Evolutionary conservation across 2,888 invertebrate species (phyloP), one percentile per base, ranked within the genome.

Genomic region (Diloba caeruleocephala): DNA sequence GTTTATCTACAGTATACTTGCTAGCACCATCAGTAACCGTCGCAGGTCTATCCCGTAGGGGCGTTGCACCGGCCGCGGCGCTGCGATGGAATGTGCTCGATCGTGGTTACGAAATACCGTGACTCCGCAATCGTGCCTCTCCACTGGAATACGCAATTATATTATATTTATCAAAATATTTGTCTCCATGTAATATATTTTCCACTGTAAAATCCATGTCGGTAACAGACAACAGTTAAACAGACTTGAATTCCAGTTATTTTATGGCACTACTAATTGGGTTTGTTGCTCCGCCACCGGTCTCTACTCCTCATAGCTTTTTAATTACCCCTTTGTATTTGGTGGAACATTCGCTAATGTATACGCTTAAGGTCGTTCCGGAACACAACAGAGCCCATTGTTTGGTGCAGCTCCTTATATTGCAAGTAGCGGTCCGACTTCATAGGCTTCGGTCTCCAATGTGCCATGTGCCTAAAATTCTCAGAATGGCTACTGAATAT

Each of bases 31-130:
- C 82, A 84, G 81, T 82, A 86, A 75, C 75, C 84, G 72, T 76
- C 71, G 76, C 85, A 84, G 85, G 83, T 84, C 87, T 84, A 81
- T 87, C 78, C 79, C 79, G 73, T 67, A 76, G 82, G 91, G 90
- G 85, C 91, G 84, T 88, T 91, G 92, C 88, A 88, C 90, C 69
- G 82, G 92, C 88, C 88, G 90, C 69, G 82, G 58, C 73, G 78
- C 73, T 78, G 79, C 85, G 74, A 76, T 82, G 92, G 93, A 91
- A 93, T 92, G 92, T 71, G 84, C 84, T 86, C 86, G 90, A 87
- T 87, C 86, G 88, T 83, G 82, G 87, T 92, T 91, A 89, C 91
- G 90, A 92, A 92, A 93, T 86, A 77, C 84, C 87, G 79, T 86
- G 88, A 84, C 88, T 88, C 78, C 71, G 77, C 85, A 82, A 87